Evolutionary conservation across 2,113 vertebrate genomes (phyloP).

Genomic region (Pampusana beccarii): DNA sequence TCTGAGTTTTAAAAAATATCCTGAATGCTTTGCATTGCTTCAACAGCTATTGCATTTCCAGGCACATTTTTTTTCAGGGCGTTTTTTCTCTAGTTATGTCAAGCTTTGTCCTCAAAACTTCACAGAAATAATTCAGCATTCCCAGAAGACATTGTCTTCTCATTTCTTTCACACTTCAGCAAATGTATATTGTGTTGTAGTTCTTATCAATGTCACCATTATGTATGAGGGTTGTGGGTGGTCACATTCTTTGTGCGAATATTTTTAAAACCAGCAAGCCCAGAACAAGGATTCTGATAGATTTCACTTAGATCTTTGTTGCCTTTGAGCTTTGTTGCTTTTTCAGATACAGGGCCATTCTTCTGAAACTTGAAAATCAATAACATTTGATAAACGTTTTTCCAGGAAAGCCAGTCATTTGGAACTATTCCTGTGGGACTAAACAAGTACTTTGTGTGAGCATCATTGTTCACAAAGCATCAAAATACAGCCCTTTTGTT

Average conservation of each 20-base stretch:
- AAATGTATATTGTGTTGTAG: constrained; percentile 49
- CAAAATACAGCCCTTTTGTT: constrained; percentile 12
- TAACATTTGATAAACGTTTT: neutral
- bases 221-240: constrained; percentile 50
- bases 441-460: neutral
- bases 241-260: constrained; percentile 36
- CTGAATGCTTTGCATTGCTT: neutral
- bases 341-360: neutral
- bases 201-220: constrained; percentile 11
- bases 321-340: neutral
- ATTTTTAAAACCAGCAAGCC: constrained; percentile 3
- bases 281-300: neutral
- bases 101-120: constrained; percentile 17
- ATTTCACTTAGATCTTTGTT: neutral
- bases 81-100: neutral
- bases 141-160: constrained; percentile 21
- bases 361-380: neutral
- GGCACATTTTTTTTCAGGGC: neutral
- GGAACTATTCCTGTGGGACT: neutral
- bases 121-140: neutral
- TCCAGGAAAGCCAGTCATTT: neutral
- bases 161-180: constrained; percentile 44
- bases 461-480: neutral
- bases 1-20: neutral
- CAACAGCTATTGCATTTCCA: neutral